These are phyloP conservation scores for Machimus rusticus DNA, from an alignment of 2,888 invertebrate species.

Conservation along the genomic window DNA sequence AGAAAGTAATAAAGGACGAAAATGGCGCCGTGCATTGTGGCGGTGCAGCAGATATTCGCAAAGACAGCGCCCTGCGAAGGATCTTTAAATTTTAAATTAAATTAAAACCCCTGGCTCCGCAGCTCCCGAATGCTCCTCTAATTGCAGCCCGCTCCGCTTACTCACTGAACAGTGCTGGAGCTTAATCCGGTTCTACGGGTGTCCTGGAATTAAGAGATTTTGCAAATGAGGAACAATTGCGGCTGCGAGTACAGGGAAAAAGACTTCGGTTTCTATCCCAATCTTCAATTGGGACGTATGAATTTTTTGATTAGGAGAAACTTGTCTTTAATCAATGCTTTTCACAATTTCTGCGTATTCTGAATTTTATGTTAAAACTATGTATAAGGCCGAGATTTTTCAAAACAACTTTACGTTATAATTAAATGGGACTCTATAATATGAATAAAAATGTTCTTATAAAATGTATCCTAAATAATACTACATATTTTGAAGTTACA, in stretches of 20 bases:
- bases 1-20: background rate
- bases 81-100: background rate
- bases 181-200: background rate
- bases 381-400: no score
- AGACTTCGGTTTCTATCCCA: background rate
- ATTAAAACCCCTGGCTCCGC: background rate
- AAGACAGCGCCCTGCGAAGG: background rate
- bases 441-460: no score
- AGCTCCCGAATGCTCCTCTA: background rate
- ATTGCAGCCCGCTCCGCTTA: background rate
- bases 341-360: no score
- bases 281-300: background rate
- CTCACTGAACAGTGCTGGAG: background rate
- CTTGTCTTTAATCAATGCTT: no score
- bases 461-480: no score
- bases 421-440: no score
- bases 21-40: background rate
- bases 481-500: no score
- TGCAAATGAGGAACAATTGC: background rate
- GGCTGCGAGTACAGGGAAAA: background rate
- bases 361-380: no score
- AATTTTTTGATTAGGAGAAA: background rate
- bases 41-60: background rate
- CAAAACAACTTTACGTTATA: no score
- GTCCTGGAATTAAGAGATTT: background rate